Percentiles rank a stretch among this genome's conserved stretches.
These are phyloP conservation scores for Struthio camelus DNA, from an alignment of 2,113 vertebrate genomes.

Conservation along the genomic window DNA sequence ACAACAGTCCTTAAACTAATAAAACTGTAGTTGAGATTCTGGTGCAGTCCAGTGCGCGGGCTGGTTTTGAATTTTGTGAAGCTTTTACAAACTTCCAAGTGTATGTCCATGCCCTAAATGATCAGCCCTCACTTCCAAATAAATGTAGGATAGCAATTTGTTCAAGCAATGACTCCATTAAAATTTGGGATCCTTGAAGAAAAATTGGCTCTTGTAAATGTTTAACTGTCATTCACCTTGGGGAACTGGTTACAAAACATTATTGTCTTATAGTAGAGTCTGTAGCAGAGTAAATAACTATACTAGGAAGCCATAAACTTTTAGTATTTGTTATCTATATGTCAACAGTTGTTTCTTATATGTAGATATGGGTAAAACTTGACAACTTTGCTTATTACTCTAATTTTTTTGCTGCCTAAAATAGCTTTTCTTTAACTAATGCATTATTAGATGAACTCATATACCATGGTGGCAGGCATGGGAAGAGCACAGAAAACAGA, in stretches of 20 bases:
- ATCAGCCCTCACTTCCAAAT: constrained; percentile 52
- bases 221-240: constrained; percentile 73
- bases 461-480: neutral
- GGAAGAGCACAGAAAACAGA: neutral
- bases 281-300: constrained; percentile 65
- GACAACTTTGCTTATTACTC: constrained; percentile 43
- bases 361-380: constrained; percentile 36
- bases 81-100: constrained; percentile 47
- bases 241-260: constrained; percentile 68
- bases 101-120: constrained; percentile 55
- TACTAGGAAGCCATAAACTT: constrained; percentile 62
- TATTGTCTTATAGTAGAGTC: constrained; percentile 58
- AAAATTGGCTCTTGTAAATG: constrained; percentile 61
- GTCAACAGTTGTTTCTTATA: constrained; percentile 51
- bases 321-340: constrained; percentile 68
- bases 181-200: constrained; percentile 47
- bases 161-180: constrained; percentile 59
- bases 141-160: constrained; percentile 30
- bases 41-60: neutral
- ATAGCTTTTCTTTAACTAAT: constrained; percentile 30
- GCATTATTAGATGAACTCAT: neutral
- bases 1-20: neutral
- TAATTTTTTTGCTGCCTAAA: constrained; percentile 42
- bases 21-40: neutral
- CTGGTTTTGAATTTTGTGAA: constrained; percentile 21